Conservation (phyloP, 37 sponge, comb jelly and placozoan genomes). For the Beroe forskalii region DNA sequence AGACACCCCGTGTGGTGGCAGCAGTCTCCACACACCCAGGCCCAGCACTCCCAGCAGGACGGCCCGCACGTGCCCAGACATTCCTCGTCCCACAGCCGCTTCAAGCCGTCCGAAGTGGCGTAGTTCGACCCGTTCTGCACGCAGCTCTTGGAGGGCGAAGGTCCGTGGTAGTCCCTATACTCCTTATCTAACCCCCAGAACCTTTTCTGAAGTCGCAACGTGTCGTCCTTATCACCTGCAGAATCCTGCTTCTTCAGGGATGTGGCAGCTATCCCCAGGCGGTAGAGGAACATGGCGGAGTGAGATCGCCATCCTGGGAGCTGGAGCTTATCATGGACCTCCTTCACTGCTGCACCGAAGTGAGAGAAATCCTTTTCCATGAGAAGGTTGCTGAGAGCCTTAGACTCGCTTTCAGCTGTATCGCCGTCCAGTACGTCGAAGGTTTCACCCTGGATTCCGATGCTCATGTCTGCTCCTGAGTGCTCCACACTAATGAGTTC, state of each 20-base stretch:
- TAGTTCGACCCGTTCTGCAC: neutral
- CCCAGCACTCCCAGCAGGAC: slow-evolving; percentile 3
- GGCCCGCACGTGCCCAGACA: slow-evolving; percentile 18
- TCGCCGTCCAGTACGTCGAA: neutral
- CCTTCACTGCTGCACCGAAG: neutral
- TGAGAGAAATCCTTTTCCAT: neutral
- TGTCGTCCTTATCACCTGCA: no score
- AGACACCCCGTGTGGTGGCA: neutral
- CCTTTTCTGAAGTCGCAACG: no score
- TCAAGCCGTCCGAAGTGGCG: neutral
- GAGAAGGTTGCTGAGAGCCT: neutral
- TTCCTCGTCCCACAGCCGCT: no score
- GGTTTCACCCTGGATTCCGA: neutral
- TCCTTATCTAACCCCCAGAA: neutral
- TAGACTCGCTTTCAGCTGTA: neutral
- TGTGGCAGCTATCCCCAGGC: neutral
- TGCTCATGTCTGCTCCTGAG: neutral
- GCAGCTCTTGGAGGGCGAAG: neutral
- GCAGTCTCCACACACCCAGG: slow-evolving; percentile 59
- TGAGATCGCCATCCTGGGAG: neutral
- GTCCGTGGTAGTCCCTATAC: slow-evolving; percentile 2
- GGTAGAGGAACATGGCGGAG: slow-evolving; percentile 48
- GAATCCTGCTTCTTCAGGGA: no score
- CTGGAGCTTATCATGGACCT: neutral
- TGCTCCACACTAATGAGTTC: neutral